Conservation (phyloP, 2,888 invertebrate genomes). For the Apodemia mormo region DNA sequence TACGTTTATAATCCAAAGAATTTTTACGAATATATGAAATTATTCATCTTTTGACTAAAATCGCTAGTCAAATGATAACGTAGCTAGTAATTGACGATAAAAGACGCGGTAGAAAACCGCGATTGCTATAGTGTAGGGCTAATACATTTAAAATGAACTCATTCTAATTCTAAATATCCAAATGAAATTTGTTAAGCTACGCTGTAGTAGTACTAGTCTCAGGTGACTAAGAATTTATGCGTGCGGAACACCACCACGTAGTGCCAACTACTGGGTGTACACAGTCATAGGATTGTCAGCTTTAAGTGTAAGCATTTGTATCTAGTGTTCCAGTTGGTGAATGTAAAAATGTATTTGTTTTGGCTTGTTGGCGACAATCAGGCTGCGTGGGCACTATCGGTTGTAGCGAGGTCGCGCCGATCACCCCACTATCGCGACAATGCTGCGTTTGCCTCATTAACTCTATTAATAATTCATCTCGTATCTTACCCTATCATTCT, state of each 20-base stretch:
- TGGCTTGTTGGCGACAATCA: conserved; percentile 72
- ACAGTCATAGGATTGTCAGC: conserved; percentile 11
- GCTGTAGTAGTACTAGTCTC: conserved; percentile 11
- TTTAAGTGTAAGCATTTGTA: conserved; percentile 22
- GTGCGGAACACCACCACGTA: conserved; percentile 8
- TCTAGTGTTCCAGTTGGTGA: conserved; percentile 36
- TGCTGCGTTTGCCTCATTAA: conserved; percentile 64
- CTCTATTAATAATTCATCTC: conserved; percentile 77
- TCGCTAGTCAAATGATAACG: not conserved
- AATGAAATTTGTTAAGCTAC: conserved; percentile 1
- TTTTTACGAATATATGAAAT: too few relatives aligned
- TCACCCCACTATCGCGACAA: conserved; percentile 72
- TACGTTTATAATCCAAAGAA: too few relatives aligned
- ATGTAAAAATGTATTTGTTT: conserved; percentile 53
- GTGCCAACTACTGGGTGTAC: not conserved
- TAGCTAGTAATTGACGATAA: not conserved
- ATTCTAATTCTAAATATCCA: not conserved
- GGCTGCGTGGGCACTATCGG: conserved; percentile 79
- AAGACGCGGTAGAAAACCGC: not conserved
- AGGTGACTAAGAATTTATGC: conserved; percentile 21
- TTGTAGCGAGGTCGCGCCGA: conserved; percentile 68
- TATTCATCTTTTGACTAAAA: not conserved
- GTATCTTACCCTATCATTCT: conserved; percentile 63
- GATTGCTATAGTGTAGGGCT: not conserved
- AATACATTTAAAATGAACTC: not conserved